These are phyloP conservation scores for Ceratina australensis DNA, from an alignment of 1,140 invertebrate genomes.

Conservation along the genomic window DNA sequence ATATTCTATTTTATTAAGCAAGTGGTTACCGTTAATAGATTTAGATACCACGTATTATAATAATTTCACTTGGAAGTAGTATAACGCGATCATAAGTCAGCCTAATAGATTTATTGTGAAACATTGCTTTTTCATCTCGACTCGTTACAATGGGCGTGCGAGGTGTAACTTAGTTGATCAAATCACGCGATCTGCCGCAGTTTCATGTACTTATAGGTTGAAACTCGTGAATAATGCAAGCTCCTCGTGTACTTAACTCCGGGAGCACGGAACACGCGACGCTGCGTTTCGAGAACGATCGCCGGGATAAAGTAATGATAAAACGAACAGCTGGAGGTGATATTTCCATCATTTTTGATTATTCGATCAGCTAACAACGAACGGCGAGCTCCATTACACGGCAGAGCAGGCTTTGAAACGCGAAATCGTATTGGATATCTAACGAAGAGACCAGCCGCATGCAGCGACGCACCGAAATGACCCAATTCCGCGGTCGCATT, in stretches of 20 bases:
- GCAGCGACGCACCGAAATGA: conserved; percentile 47
- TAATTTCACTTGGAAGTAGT: not conserved
- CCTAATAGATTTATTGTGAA: no score
- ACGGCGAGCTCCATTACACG: conserved; percentile 47
- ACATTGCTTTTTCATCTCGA: no score
- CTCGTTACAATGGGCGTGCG: no score
- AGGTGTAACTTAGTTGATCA: no score
- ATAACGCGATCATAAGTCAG: not conserved
- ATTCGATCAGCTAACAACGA: not conserved
- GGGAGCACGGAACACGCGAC: no score
- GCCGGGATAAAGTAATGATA: not conserved
- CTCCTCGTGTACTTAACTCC: no score
- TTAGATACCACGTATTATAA: no score
- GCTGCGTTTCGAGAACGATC: not conserved
- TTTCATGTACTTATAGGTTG: no score
- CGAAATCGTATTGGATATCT: conserved; percentile 45
- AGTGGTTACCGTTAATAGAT: no score
- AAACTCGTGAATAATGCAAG: no score
- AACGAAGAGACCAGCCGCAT: conserved; percentile 30
- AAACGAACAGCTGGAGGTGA: not conserved
- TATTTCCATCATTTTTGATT: not conserved
- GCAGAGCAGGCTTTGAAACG: conserved; percentile 36
- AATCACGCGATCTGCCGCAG: no score
- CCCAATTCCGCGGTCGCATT: conserved; percentile 43
- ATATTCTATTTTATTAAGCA: no score